Evolutionary conservation across 2,888 invertebrate genomes (phyloP), one percentile per base, ranked within the genome.

Genomic region (Syrphus vitripennis): DNA sequence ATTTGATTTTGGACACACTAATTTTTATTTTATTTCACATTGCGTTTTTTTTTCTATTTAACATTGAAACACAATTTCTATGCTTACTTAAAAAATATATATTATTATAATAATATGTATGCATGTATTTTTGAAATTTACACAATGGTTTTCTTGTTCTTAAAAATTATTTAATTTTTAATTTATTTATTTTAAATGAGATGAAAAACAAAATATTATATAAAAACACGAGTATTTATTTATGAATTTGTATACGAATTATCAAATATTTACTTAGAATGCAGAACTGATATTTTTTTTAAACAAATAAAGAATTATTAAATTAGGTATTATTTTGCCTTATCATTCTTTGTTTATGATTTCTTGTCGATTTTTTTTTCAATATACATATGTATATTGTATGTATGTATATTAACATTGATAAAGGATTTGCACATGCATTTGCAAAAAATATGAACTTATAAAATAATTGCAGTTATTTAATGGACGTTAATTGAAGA

Each of bases 391-490:
- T n/a, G n/a, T n/a, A n/a, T n/a, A n/a, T n/a, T n/a, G n/a, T n/a
- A 2, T 50, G 2, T 50, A 24, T 50, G 3, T 24, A 24, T 50
- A 10, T 14, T 59, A 24, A 34, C 21, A 76, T 19, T 76, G 65
- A 57, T 71, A 67, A 65, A 71, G 71, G 57, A 40, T 29, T 45
- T 63, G 70, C 57, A 24, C n/a, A 70, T 78, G 74, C 70, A 83
- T 83, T 83, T 83, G 83, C 83, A 83, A 83, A 83, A 83, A 79
- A 83, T 79, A 83, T 78, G 78, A 83, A 83, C 78, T 83, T 69
- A 79, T 65, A 70, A 70, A 70, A 65, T 59, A 37, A 37, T 40
- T 50, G 21, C 31, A 53, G 6, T 65, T 72, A 34, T 9, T 24
- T 69, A 74, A 72, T 65, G 57, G 57, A 67, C 48, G 65, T 48